Evolutionary conservation across 2,888 invertebrate genomes (phyloP), one percentile per base, ranked within the genome.

Genomic region (Amiota communis): DNA sequence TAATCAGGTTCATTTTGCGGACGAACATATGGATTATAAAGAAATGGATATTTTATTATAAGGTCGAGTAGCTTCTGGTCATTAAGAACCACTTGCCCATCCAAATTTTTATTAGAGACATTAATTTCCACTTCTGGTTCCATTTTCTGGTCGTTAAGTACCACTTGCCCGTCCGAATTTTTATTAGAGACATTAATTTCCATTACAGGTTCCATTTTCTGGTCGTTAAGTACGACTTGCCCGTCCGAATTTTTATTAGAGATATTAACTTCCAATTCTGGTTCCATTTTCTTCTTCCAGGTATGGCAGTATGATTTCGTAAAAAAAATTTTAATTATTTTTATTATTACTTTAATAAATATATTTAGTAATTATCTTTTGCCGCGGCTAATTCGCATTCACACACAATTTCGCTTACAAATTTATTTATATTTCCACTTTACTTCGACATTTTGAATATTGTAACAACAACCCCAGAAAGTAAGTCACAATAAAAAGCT

Each of bases 161-260:
- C 79, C 46, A 78, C 70, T 65, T 75, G 65, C 6, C 56, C 68
- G 0, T 15, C 13, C 1, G 65, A 47, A 20, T 81, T 82, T 9
- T 17, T 74, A 70, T 82, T 79, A 1, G 75, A 67, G 12, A 74
- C 73, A 59, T 78, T 78, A 8, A 82, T 76, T 73, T 79, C 72
- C 17, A 80, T 48, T 65, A 75, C 36, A 4, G 2, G 6, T 6
- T 36, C 36, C 36, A 36, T 36, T 36, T 36, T 36, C 2, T 4
- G 23, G 23, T 83, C 85, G 36, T 83, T 83, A 1, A 83, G 20
- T 3, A 84, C 79, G 23, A 78, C 70, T 65, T 75, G 65, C 6
- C 56, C 68, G 0, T 15, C 13, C 1, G 65, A 47, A 20, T 81
- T 82, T 9, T 17, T 74, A 70, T 82, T 79, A 1, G 75, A 67